Percentiles rank a stretch among this genome's conserved stretches.
Evolutionary conservation across 1,140 invertebrate genomes (phyloP).

Genomic region (Cyrtorhinus lividipennis): DNA sequence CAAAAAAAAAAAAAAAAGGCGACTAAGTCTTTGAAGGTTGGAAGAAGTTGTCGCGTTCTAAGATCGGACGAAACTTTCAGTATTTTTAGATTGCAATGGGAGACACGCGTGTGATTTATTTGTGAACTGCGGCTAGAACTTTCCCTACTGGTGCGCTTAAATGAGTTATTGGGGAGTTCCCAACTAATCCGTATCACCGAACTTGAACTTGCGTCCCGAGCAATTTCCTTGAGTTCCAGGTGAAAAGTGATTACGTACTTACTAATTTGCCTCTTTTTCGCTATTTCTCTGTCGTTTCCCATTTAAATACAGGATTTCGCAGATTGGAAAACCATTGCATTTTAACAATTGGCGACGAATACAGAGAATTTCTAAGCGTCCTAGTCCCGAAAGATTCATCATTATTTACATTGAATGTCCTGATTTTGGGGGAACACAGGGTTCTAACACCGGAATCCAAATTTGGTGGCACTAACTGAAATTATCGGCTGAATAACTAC

Average conservation of each 20-base stretch:
- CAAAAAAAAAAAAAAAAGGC: too few species aligned
- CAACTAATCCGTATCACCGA: background rate
- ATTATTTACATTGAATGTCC: background rate
- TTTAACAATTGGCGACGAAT: background rate
- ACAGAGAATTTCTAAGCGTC: background rate
- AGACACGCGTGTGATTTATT: slow-evolving; percentile 20
- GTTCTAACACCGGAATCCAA: slow-evolving; percentile 1
- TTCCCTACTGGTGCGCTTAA: background rate
- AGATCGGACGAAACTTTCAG: background rate
- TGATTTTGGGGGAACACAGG: background rate
- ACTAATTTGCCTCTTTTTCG: too few species aligned
- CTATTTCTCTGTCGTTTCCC: too few species aligned
- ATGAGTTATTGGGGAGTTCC: background rate
- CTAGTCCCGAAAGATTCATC: background rate
- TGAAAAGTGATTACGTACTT: too few species aligned
- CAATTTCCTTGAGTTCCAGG: too few species aligned
- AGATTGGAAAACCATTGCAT: background rate
- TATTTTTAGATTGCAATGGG: slow-evolving; percentile 12
- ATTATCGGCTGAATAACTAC: background rate
- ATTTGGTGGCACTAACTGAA: background rate
- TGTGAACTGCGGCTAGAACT: background rate
- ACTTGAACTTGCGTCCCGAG: background rate
- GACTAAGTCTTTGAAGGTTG: too few species aligned
- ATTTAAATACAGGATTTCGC: background rate
- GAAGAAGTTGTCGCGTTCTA: background rate